Percentiles rank a stretch among this genome's conserved stretches.
These are phyloP conservation scores for Sylvietta virens DNA, from an alignment of 2,113 vertebrate genomes.

Conservation along the genomic window DNA sequence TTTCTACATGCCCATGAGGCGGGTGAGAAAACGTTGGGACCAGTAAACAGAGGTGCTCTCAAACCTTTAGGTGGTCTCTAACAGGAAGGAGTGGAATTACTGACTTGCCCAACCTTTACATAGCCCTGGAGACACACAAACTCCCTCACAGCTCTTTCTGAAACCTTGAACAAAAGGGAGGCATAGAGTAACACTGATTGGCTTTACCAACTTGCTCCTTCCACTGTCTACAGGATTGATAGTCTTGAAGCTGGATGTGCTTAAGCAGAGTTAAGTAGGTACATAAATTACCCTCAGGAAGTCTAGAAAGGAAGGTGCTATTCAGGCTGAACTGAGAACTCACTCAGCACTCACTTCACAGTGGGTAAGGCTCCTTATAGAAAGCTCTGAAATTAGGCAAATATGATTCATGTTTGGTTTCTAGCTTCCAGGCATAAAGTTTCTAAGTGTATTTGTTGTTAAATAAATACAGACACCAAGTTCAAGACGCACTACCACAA, in stretches of 20 bases:
- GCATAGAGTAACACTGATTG: background rate
- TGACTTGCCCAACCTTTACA: background rate
- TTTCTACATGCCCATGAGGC: background rate
- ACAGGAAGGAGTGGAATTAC: background rate
- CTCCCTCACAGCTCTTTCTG: background rate
- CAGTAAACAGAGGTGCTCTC: background rate
- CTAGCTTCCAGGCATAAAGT: slow-evolving; percentile 8
- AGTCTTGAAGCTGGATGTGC: background rate
- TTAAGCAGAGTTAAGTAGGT: background rate
- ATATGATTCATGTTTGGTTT: slow-evolving; percentile 2
- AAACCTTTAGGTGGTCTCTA: background rate
- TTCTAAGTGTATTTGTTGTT: slow-evolving; percentile 30
- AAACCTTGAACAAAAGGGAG: background rate
- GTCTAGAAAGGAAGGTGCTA: background rate
- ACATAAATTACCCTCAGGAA: background rate
- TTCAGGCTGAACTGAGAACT: background rate
- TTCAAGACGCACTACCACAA: background rate
- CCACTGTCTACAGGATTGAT: background rate
- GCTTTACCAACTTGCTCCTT: background rate
- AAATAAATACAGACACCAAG: slow-evolving; percentile 54
- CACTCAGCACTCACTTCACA: background rate
- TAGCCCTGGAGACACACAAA: rapidly evolving
- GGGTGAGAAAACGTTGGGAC: background rate
- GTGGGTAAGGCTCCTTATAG: background rate
- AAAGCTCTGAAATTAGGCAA: slow-evolving; percentile 10